These are phyloP conservation scores for Thaumetopoea pityocampa DNA, from an alignment of 1,140 invertebrate genomes.

Conservation along the genomic window DNA sequence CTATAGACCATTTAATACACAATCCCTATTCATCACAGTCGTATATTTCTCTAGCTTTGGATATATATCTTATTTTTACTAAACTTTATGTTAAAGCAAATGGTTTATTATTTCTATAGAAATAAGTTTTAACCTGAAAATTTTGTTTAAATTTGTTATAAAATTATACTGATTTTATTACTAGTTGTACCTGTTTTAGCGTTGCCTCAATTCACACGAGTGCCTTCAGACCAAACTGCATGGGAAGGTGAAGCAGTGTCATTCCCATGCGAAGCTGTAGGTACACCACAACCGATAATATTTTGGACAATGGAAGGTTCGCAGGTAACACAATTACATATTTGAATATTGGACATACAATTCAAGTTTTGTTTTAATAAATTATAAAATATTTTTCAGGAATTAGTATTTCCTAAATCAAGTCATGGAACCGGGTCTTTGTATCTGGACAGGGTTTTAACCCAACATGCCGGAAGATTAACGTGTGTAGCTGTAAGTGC, in stretches of 20 bases:
- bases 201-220: constrained; percentile 91
- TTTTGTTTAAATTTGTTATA: constrained; percentile 8
- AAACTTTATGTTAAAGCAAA: no score
- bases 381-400: constrained; percentile 31
- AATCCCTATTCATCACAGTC: no score
- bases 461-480: constrained; percentile 57
- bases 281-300: constrained; percentile 91
- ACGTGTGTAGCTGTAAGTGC: constrained; percentile 66
- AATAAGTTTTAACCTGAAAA: background rate
- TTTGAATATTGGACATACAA: background rate
- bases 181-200: constrained; percentile 76
- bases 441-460: constrained; percentile 54
- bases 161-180: background rate
- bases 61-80: no score
- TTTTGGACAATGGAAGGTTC: constrained; percentile 90
- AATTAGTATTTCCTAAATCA: constrained; percentile 61
- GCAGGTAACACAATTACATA: constrained; percentile 38
- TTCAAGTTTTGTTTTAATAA: background rate
- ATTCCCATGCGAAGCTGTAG: constrained; percentile 92
- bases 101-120: no score
- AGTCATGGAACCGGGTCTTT: constrained; percentile 48
- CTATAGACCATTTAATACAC: background rate
- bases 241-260: constrained; percentile 87
- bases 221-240: constrained; percentile 90
- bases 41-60: no score